Base-by-base conservation (phyloP, 2,888 invertebrate genomes). In the Heterodera filipjevi region DNA sequence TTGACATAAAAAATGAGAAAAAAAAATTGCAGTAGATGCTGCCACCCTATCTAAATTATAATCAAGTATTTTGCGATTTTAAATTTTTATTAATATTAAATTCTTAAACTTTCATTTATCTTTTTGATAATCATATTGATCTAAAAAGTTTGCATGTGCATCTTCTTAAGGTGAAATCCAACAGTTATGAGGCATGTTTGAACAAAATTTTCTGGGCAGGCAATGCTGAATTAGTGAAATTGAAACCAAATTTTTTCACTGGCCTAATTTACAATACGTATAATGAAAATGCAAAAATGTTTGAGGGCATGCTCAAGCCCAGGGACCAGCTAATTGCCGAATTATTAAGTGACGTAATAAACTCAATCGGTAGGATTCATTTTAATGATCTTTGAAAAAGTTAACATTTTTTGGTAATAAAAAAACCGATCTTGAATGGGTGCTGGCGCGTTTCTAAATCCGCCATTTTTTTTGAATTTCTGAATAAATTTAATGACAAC, bases 241-340 rank as follows among this genome's bases (percentile, higher is more conserved):
- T 59, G 59, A 59, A 59, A 12, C n/a, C n/a, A n/a, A 59, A 59
- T 27, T 59, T 59, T 1, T 59, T 59, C 59, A 59, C 59, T 10
- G 59, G 59, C 59, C 59, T 59, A n/a, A 27, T 59, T 59, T 59
- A 59, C 59, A 59, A 59, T 27, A 59, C 27, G 59, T 59, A 59
- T 27, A 59, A 27, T n/a, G 59, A 59, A 27, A 59, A 27, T 59
- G 59, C 59, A n/a, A 59, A 59, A 59, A 59, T 59, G 59, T 59
- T 59, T 59, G 59, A 59, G 59, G 59, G 59, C 59, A 59, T 59
- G 59, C 12, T 59, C 27, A 59, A 59, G 59, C 59, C 59, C 59
- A 27, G 59, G 59, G 59, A n/a, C n/a, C 59, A 59, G 10, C 59
- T 59, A 10, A 22, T 59, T 19, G 59, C 59, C 12, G 59, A 59